phyloP scores from a whole-genome alignment of 2,797 vertebrate species.

The Alfaro cultratus region DNA sequence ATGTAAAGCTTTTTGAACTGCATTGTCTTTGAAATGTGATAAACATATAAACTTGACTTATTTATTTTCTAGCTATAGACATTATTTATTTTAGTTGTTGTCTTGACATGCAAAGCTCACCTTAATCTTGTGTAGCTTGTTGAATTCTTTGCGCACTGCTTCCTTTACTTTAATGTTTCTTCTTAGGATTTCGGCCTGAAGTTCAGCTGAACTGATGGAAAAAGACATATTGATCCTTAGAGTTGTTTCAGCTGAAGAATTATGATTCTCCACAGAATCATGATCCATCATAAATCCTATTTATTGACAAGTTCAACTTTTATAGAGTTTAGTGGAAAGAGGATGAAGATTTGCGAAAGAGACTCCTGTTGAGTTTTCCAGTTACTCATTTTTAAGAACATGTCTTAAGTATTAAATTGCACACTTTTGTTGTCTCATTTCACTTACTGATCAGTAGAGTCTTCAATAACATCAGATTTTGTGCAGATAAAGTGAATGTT shows the following conservation, averaged over 20 bases:
- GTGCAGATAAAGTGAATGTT: constrained; percentile 60
- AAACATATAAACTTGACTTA: too few species aligned
- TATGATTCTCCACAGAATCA: too few species aligned
- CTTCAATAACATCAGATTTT: constrained; percentile 9
- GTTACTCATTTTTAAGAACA: background rate
- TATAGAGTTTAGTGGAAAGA: background rate
- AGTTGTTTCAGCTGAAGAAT: too few species aligned
- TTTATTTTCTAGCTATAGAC: background rate
- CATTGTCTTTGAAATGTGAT: too few species aligned
- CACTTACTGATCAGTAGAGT: constrained; percentile 16
- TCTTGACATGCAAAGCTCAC: constrained; percentile 5
- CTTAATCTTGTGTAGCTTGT: background rate
- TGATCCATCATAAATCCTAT: background rate
- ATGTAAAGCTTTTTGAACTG: too few species aligned
- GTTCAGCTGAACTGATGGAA: background rate
- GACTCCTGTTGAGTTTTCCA: background rate
- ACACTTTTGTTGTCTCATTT: background rate
- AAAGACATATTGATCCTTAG: background rate
- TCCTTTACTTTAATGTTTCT: constrained; percentile 34
- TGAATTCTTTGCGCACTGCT: constrained; percentile 12
- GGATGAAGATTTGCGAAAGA: background rate
- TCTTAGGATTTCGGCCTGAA: background rate
- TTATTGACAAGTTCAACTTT: background rate
- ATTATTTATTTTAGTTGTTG: background rate
- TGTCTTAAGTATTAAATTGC: background rate